These are phyloP conservation scores for Plecotus auritus DNA, from an alignment of 2,113 vertebrate species.

Conservation along the genomic window DNA sequence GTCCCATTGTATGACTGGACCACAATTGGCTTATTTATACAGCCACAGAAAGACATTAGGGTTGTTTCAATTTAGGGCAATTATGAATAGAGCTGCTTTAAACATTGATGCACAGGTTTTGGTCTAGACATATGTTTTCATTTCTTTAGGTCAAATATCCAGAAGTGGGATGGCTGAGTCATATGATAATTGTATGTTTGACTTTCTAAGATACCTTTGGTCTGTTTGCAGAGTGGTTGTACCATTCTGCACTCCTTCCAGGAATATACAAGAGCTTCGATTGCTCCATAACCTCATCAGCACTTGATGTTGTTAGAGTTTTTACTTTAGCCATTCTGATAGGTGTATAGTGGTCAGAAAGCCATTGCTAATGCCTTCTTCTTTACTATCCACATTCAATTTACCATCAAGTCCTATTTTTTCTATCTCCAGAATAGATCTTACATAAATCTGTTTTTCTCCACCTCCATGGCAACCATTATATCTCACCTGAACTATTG, in stretches of 20 bases:
- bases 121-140: not conserved
- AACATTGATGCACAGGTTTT: not conserved
- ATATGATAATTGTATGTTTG: not conserved
- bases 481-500: not conserved
- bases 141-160: not conserved
- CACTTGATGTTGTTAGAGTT: not conserved
- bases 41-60: fast-evolving
- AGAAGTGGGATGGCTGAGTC: not conserved
- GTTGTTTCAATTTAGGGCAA: not conserved
- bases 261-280: not conserved
- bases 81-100: not conserved
- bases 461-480: not conserved
- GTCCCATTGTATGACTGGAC: fast-evolving
- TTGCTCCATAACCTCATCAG: not conserved
- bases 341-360: not conserved
- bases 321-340: not conserved
- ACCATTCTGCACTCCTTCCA: not conserved
- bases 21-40: not conserved
- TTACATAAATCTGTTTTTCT: not conserved
- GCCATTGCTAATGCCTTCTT: too few relatives aligned
- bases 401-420: not conserved
- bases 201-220: not conserved
- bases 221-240: not conserved
- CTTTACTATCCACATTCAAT: too few relatives aligned
- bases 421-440: not conserved